Base-by-base conservation (phyloP, 2,888 invertebrate species). In the Apomyelois bistriatella region DNA sequence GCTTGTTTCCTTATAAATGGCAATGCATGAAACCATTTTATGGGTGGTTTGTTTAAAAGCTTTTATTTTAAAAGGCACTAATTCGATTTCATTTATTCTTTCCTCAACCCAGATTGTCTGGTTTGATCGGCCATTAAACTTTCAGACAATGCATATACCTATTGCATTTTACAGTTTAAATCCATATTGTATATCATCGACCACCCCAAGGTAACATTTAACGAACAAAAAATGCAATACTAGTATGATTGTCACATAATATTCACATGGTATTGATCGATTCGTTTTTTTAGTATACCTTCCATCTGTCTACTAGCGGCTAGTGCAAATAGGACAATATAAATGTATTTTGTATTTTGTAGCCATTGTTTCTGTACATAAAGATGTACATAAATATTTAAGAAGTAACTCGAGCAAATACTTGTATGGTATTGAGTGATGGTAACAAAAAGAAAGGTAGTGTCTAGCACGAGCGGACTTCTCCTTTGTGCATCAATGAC, bases 351-450 rank as follows among this genome's bases (percentile, higher is more conserved):
- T 22, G 22, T 22, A 52, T 38, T 43, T 30, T 42, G 12, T 52
- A 30, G 38, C 56, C 53, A 71, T 72, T 72, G 72, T 71, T 61
- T 65, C 59, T 48, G 49, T 59, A 59, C 61, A 65, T 68, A 70
- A 67, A 66, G 57, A 63, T 60, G 61, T 64, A 63, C 53, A 56
- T 63, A 49, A 60, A 60, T 59, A 65, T 58, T 59, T 61, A 58
- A 54, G 57, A 61, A 57, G 60, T 60, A 62, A 62, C 53, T 58
- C 62, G 61, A 68, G 61, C 62, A 66, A 67, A 70, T 66, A 60
- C 64, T 64, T 60, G 62, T 62, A 63, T 63, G 63, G 66, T 55
- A 56, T 58, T 55, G 62, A 66, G 43, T 63, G 68, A 66, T 60
- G 59, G 48, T 50, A 54, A 55, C 58, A 56, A 58, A 38, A 55